Evolutionary conservation across 2,113 vertebrate species (phyloP), one percentile per base, ranked within the genome.

Genomic region (Halcyon senegalensis): DNA sequence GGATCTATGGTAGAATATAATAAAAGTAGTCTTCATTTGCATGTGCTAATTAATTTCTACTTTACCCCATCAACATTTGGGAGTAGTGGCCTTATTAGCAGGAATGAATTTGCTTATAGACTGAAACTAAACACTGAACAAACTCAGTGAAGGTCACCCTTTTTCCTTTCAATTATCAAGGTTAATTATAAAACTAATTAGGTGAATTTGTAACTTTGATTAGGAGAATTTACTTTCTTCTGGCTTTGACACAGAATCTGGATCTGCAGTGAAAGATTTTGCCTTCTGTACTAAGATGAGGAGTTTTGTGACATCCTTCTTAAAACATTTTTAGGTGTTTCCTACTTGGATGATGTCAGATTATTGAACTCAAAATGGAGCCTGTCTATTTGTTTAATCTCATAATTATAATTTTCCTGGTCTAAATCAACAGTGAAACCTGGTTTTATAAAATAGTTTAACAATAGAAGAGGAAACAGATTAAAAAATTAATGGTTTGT

Each of bases 181-280:
- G 89, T 97, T 97, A 97, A 98, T 96, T 97, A 76, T 94, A 92
- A 97, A 97, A 97, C 96, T 95, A 97, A 97, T 98, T 97, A 96
- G 84, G 72, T 93, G 39, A 60, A 67, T 97, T 97, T 97, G 67
- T 94, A 97, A 90, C 63, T 94, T 94, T 96, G 82, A 96, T 97
- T 94, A 89, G 77, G 82, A 95, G 92, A 96, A 91, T 92, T 87
- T 95, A 90, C 50, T 80, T 80, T 84, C 21, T 87, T 92, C 92
- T 9, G 15, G n/a, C 33, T 85, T 94, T 87, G 78, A 77, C 35
- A 85, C 19, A 88, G 85, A 92, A 58, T 67, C 48, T 63, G 39
- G 35, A 91, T 87, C 84, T 89, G 48, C 59, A 94, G 35, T 51
- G 75, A 90, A 90, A 82, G 43, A 37, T 55, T 94, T 56, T 66